A percentile compares a stretch with the other conserved stretches of the same genome.
Evolutionary conservation across 2,797 vertebrate species (phyloP).

Genomic region (Ctenopoma kingsleyae): DNA sequence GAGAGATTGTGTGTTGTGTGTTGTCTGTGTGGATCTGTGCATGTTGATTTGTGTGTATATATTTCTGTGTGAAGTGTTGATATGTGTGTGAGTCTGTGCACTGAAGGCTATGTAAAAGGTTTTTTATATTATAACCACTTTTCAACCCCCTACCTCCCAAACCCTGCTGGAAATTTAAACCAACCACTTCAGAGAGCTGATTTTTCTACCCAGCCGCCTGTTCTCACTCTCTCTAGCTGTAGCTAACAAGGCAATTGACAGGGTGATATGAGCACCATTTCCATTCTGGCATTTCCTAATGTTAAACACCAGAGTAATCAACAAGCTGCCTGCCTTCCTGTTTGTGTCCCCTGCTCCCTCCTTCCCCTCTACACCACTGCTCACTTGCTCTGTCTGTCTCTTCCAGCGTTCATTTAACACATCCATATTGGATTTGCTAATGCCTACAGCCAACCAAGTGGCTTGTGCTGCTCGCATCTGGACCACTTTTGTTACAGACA

Average conservation of each 20-base stretch:
- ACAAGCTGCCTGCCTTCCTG: conserved; percentile 75
- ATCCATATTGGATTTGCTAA: conserved; percentile 79
- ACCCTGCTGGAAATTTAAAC: conserved; percentile 68
- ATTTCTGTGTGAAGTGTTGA: conserved; percentile 14
- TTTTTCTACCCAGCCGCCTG: conserved; percentile 54
- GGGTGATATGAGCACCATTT: conserved; percentile 74
- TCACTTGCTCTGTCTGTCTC: conserved; percentile 43
- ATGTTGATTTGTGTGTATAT: conserved; percentile 9
- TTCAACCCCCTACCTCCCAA: conserved; percentile 39
- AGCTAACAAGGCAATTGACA: conserved; percentile 81
- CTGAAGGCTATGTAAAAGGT: conserved; percentile 24
- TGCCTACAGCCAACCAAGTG: conserved; percentile 59
- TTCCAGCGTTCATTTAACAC: conserved; percentile 70
- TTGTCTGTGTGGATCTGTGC: not conserved
- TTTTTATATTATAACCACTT: conserved; percentile 53
- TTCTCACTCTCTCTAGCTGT: conserved; percentile 59
- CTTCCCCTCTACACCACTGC: conserved; percentile 12
- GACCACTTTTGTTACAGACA: conserved; percentile 70
- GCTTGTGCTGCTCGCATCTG: conserved; percentile 56
- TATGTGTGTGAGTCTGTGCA: conserved; percentile 12
- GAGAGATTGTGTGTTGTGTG: conserved; percentile 37
- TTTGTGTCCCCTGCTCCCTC: conserved; percentile 51
- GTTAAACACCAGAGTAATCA: conserved; percentile 83
- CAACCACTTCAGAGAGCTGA: conserved; percentile 57
- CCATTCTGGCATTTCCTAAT: conserved; percentile 80